Percentiles rank a stretch among this genome's conserved stretches.
These are phyloP conservation scores for Plestiodon gilberti DNA, from an alignment of 2,113 vertebrate species.

Conservation along the genomic window DNA sequence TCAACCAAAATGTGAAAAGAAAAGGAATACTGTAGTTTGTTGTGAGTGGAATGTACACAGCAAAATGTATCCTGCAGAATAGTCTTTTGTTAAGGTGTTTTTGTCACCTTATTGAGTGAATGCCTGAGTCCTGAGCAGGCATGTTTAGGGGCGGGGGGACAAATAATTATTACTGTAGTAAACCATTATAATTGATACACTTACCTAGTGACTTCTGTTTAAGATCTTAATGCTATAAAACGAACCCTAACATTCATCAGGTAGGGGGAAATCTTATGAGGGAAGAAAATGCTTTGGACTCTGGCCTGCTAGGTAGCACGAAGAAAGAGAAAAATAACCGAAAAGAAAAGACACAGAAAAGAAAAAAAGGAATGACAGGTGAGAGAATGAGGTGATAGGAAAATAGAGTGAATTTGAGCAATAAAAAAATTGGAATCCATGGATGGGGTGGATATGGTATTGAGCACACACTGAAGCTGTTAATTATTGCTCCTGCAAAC, in stretches of 20 bases:
- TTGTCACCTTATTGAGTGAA: background rate
- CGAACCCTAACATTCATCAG: background rate
- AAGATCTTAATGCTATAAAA: background rate
- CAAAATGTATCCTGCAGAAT: too few relatives aligned
- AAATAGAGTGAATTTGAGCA: background rate
- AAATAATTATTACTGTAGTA: too few relatives aligned
- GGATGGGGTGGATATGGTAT: background rate
- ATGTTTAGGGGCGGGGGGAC: background rate
- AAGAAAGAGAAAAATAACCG: background rate
- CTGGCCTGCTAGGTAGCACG: background rate
- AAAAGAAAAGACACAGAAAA: background rate
- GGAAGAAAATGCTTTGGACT: background rate
- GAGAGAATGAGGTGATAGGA: background rate
- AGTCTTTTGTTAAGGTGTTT: too few relatives aligned
- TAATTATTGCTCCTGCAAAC: slow-evolving; percentile 8
- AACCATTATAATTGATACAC: background rate
- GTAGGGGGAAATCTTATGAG: background rate
- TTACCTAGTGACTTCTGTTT: background rate
- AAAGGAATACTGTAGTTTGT: too few relatives aligned
- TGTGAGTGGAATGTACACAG: too few relatives aligned
- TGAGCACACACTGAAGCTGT: slow-evolving; percentile 10
- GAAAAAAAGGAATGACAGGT: background rate
- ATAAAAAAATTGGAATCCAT: background rate
- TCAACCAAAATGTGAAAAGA: too few relatives aligned
- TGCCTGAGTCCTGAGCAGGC: background rate